phyloP scores from a whole-genome alignment of 2,888 invertebrate genomes.

The Poecilus cupreus region DNA sequence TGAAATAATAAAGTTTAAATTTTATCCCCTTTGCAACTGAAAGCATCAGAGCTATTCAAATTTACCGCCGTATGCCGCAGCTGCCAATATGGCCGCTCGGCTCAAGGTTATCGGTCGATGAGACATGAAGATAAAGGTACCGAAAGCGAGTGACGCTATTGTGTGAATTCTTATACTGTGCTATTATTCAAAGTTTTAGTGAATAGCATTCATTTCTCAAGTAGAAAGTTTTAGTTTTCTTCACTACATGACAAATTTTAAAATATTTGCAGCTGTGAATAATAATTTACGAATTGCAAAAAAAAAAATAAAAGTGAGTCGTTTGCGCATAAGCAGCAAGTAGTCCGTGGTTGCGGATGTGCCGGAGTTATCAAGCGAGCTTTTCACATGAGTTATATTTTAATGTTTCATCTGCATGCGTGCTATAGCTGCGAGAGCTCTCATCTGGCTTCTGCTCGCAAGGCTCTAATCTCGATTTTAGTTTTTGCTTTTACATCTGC shows the following conservation, averaged over 20 bases:
- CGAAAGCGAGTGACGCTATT: too few relatives aligned
- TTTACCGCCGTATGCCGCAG: too few relatives aligned
- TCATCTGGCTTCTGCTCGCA: neutral
- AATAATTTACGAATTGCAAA: neutral
- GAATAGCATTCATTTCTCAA: too few relatives aligned
- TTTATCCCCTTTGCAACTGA: too few relatives aligned
- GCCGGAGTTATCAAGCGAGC: neutral
- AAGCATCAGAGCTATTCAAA: too few relatives aligned
- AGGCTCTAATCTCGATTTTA: neutral
- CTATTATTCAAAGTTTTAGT: too few relatives aligned
- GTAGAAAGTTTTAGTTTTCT: too few relatives aligned
- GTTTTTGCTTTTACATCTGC: neutral
- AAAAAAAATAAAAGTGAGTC: neutral
- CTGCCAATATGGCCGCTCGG: too few relatives aligned
- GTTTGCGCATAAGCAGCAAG: neutral
- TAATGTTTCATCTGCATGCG: constrained; percentile 20
- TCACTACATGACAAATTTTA: neutral
- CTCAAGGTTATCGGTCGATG: too few relatives aligned
- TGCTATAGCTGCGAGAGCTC: neutral
- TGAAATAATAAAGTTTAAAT: too few relatives aligned
- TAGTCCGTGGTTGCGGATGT: neutral
- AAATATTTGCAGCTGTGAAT: neutral
- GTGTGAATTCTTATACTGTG: too few relatives aligned
- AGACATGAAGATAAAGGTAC: too few relatives aligned
- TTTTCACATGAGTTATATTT: constrained; percentile 6